Conservation (phyloP, 2,113 vertebrate species). For the Marmota flaviventris region DNA sequence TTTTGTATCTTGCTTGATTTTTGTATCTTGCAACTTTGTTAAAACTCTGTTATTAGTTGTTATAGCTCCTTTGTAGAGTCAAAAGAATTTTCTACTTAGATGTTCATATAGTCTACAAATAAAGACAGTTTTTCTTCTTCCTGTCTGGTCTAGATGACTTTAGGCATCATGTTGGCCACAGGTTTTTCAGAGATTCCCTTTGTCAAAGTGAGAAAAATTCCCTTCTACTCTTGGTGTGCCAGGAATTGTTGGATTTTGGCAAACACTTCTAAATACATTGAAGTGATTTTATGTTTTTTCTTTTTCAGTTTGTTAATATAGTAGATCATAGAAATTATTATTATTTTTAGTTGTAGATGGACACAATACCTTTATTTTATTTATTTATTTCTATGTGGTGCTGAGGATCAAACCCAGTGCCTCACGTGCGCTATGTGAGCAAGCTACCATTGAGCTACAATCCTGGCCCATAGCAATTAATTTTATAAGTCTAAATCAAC, state of each 20-base stretch:
- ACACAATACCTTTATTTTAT: no score
- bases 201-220: not conserved
- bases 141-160: not conserved
- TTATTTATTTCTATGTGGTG: no score
- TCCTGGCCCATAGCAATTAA: not conserved
- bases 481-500: not conserved
- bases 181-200: not conserved
- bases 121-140: not conserved
- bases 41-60: not conserved
- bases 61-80: not conserved
- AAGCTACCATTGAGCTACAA: no score
- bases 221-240: not conserved
- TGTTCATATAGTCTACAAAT: not conserved
- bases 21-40: not conserved
- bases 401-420: no score
- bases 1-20: not conserved
- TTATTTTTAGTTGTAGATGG: no score
- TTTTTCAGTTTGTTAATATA: not conserved
- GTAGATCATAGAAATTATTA: not conserved
- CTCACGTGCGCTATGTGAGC: no score
- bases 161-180: no score
- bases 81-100: not conserved
- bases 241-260: not conserved
- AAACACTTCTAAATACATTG: not conserved
- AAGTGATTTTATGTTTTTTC: not conserved